Evolutionary conservation across 2,888 invertebrate genomes (phyloP).

Genomic region (Amiota communis): DNA sequence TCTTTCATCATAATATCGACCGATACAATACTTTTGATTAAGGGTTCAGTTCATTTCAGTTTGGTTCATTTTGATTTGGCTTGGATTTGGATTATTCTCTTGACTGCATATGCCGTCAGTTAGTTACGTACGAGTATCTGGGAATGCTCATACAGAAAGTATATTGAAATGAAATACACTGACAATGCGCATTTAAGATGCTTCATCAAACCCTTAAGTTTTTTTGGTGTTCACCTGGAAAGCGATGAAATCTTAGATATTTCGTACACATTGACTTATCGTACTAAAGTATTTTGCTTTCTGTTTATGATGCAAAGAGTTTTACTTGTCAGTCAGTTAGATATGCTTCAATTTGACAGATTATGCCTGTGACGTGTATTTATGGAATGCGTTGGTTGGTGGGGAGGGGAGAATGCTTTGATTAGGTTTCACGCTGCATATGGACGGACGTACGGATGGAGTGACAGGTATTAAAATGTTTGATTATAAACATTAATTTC

Average conservation of each 20-base stretch:
- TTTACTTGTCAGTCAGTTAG: conserved; percentile 56
- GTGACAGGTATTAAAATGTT: conserved; percentile 62
- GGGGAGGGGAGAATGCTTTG: conserved; percentile 40
- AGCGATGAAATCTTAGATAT: conserved; percentile 13
- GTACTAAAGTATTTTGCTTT: conserved; percentile 39
- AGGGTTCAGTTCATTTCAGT: background rate
- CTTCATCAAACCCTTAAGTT: conserved; percentile 56
- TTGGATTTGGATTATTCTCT: too few species aligned
- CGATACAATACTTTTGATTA: too few species aligned
- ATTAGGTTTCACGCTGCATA: conserved; percentile 53
- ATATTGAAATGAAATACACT: conserved; percentile 47
- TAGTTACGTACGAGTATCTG: too few species aligned
- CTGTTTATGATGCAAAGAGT: conserved; percentile 36
- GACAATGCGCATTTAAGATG: conserved; percentile 58
- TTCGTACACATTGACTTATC: conserved; percentile 8
- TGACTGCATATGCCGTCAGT: too few species aligned
- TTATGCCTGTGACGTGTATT: conserved; percentile 43
- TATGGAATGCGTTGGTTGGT: conserved; percentile 23
- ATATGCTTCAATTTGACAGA: conserved; percentile 65
- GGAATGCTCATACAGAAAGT: too few species aligned
- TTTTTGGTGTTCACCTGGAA: conserved; percentile 40
- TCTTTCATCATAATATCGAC: too few species aligned
- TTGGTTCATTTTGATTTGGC: conserved; percentile 7
- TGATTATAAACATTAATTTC: conserved; percentile 59
- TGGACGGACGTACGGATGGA: background rate